Base-by-base conservation (phyloP, 2,888 invertebrate species). In the Argynnis bischoffii region DNA sequence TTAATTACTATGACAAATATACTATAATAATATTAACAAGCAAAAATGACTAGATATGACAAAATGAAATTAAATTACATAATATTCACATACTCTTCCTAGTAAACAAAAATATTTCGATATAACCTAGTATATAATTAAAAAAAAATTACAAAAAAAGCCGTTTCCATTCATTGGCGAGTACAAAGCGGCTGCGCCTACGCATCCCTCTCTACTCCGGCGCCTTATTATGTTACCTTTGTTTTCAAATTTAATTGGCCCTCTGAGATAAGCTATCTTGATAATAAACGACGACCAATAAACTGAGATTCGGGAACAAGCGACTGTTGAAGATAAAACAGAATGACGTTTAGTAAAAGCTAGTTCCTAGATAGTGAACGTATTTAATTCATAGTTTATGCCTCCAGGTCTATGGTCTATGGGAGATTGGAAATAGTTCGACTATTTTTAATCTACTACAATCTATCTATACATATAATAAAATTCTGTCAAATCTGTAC, bases 191-290 rank as follows among this genome's bases (percentile, higher is more conserved):
- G 80, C 69, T 69, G 88, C 88, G 88, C 89, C 90, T 89, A 89
- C 90, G 88, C 89, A 87, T 77, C 67, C 73, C 75, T 73, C 72
- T 72, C 69, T 83, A 82, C 82, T 89, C 66, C 72, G 89, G 89
- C 90, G 90, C 92, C 89, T 91, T 91, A 91, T 90, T 90, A 90
- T 89, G 90, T 89, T 92, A 90, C 90, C 91, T 91, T 92, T 92
- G 92, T 92, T 91, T 92, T 91, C 88, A 92, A 91, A 90, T 92
- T 92, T 92, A 92, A 92, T 92, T 92, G 92, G 92, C 88, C 89
- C 89, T 90, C 88, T 85, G 80, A 91, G 92, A 92, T 92, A 91
- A 88, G 79, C 86, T 92, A 92, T 92, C 91, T 91, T 90, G 92
- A 92, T 92, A 91, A 92, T 90, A 90, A 92, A 92, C 89, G 90